phyloP scores from a whole-genome alignment of 2,113 vertebrate genomes.

The Chascanopsetta lugubris region DNA sequence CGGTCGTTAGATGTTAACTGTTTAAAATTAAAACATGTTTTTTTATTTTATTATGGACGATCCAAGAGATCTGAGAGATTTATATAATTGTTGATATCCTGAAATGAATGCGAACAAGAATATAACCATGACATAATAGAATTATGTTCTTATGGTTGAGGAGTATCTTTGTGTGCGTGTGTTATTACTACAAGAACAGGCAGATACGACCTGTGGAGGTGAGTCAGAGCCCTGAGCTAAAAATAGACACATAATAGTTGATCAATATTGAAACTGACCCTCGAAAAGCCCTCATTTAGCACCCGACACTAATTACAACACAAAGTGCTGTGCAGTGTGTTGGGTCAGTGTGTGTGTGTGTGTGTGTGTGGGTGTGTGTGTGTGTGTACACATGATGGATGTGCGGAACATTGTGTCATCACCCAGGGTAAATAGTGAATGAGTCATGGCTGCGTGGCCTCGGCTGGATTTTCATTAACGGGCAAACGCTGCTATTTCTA shows the following conservation, averaged over 20 bases:
- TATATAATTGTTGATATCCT: too few relatives aligned
- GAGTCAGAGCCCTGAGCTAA: background rate
- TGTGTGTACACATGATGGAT: slow-evolving; percentile 22
- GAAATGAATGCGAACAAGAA: too few relatives aligned
- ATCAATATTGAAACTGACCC: slow-evolving; percentile 8
- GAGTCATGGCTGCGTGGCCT: slow-evolving; percentile 59
- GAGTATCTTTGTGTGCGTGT: too few relatives aligned
- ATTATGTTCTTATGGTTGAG: too few relatives aligned
- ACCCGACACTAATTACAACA: slow-evolving; percentile 2
- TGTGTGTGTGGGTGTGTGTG: background rate
- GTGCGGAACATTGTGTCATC: slow-evolving; percentile 48
- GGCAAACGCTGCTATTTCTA: slow-evolving; percentile 21
- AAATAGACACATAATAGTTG: background rate
- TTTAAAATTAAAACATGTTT: too few relatives aligned
- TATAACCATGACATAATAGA: too few relatives aligned
- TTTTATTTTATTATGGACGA: too few relatives aligned
- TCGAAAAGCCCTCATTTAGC: background rate
- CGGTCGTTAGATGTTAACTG: too few relatives aligned
- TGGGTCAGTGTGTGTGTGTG: too few relatives aligned
- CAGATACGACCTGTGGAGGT: too few relatives aligned
- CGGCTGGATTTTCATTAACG: slow-evolving; percentile 60
- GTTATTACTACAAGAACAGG: too few relatives aligned
- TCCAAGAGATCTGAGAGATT: too few relatives aligned
- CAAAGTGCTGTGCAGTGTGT: background rate
- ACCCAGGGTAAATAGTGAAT: slow-evolving; percentile 42